phyloP scores from a whole-genome alignment of 1,140 invertebrate species.

The Hetaerina americana region DNA sequence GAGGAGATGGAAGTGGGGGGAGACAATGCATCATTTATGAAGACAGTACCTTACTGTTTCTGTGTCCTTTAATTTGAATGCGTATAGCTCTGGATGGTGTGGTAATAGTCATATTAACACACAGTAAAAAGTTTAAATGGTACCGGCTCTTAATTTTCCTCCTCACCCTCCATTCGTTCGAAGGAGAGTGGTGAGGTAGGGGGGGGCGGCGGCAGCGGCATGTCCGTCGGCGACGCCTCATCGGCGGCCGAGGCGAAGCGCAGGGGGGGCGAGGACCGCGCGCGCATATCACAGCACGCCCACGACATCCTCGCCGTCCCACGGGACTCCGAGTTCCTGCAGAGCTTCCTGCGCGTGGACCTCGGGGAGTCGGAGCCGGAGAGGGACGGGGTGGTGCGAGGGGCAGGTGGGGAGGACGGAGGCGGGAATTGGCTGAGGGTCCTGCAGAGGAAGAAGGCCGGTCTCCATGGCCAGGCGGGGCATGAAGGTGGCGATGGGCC shows the following conservation, averaged over 20 bases:
- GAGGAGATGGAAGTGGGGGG: no score
- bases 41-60: no score
- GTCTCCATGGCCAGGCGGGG: neutral
- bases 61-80: no score
- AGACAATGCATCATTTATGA: no score
- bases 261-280: slow-evolving; percentile 14
- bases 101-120: no score
- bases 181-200: no score
- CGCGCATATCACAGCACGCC: slow-evolving; percentile 17
- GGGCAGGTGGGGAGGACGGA: neutral
- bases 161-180: no score
- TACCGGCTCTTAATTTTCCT: no score
- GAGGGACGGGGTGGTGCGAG: neutral
- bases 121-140: no score
- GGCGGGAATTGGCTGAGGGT: neutral
- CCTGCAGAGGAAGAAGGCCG: slow-evolving; percentile 1
- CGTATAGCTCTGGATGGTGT: no score
- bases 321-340: slow-evolving; percentile 50
- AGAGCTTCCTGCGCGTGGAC: slow-evolving; percentile 56
- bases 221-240: slow-evolving; percentile 5
- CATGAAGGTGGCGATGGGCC: neutral
- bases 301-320: slow-evolving; percentile 20
- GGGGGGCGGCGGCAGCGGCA: neutral
- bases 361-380: slow-evolving; percentile 22
- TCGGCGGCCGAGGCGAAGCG: slow-evolving; percentile 15